These are phyloP conservation scores for Drosophila pullipes DNA, from an alignment of 2,888 invertebrate species.

Conservation along the genomic window DNA sequence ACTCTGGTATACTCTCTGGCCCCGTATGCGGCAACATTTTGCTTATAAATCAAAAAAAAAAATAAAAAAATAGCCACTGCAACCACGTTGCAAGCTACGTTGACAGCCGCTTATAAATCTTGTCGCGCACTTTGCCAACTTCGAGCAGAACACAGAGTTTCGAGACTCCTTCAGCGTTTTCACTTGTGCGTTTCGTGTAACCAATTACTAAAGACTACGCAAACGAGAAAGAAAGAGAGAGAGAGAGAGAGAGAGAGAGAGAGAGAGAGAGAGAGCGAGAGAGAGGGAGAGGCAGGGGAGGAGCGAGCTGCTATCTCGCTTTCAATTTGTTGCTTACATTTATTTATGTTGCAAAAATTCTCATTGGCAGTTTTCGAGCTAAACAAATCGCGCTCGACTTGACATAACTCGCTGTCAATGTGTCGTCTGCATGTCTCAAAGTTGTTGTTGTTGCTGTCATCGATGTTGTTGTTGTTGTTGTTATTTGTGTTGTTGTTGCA, in stretches of 20 bases:
- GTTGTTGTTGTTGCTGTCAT: slow-evolving; percentile 56
- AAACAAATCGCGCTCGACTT: slow-evolving; percentile 79
- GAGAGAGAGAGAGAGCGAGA: background rate
- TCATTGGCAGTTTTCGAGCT: slow-evolving; percentile 72
- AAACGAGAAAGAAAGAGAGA: slow-evolving; percentile 16
- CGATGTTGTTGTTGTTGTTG: slow-evolving; percentile 30
- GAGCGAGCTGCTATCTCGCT: slow-evolving; percentile 45
- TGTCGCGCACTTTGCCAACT: slow-evolving; percentile 74
- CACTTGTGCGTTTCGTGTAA: slow-evolving; percentile 78
- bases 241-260: background rate
- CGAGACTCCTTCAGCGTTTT: slow-evolving; percentile 21
- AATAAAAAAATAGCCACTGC: slow-evolving; percentile 43
- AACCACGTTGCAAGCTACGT: slow-evolving; percentile 46
- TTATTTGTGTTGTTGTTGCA: slow-evolving; percentile 65
- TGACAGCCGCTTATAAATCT: slow-evolving; percentile 83
- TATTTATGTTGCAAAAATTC: slow-evolving; percentile 73
- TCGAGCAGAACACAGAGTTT: background rate
- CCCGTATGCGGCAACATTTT: slow-evolving; percentile 74
- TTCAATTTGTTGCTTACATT: slow-evolving; percentile 76
- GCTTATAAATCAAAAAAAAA: slow-evolving; percentile 78
- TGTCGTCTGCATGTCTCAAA: slow-evolving; percentile 77
- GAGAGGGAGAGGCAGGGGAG: background rate
- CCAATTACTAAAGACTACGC: slow-evolving; percentile 72
- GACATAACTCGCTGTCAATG: slow-evolving; percentile 81
- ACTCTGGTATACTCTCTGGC: slow-evolving; percentile 18